Evolutionary conservation across 1,140 invertebrate species (phyloP), one percentile per base, ranked within the genome.

Genomic region (Zophobas atratus): DNA sequence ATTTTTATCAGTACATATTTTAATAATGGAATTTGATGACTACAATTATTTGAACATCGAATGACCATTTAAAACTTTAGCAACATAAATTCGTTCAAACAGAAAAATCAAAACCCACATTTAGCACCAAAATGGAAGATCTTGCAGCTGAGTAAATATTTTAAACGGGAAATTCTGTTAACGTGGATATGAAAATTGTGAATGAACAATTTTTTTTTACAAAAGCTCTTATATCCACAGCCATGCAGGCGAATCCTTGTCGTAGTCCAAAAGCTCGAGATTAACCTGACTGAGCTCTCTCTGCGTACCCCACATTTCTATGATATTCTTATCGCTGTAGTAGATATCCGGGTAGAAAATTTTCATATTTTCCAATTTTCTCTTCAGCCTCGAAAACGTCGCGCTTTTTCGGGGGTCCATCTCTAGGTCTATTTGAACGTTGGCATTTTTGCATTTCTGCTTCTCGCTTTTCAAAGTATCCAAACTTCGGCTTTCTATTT

Each of bases 311-410:
- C 60, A 67, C 39, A 67, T 41, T 20, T 67, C 60, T n/a, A 67
- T 67, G 33, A 67, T 39, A 20, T 39, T 67, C 3, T 67, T n/a
- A 0, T 67, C 33, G 39, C 39, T 67, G 60, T 67, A 67, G 20
- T 67, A 67, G 20, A 67, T 43, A 67, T 67, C 39, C 2, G 60
- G 60, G 20, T 67, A 67, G 35, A 67, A 67, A 67, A 43, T 67
- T 43, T 41, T 67, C 6, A 67, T 67, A 32, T 38, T 67, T 2
- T 67, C 60, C 39, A 67, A 67, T 43, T 43, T 67, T 6, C 39
- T 1, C 5, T 67, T 67, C 1, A 67, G 39, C 20, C 60, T 41
- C 39, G 32, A 43, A 43, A 67, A 67, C n/a, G 39, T 67, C 6
- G 60, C 60, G 36, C 6, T 3, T 32, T 67, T 67, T 36, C 60